These are phyloP conservation scores for Eudorcas thomsonii DNA, from an alignment of 2,113 vertebrate species.

Conservation along the genomic window DNA sequence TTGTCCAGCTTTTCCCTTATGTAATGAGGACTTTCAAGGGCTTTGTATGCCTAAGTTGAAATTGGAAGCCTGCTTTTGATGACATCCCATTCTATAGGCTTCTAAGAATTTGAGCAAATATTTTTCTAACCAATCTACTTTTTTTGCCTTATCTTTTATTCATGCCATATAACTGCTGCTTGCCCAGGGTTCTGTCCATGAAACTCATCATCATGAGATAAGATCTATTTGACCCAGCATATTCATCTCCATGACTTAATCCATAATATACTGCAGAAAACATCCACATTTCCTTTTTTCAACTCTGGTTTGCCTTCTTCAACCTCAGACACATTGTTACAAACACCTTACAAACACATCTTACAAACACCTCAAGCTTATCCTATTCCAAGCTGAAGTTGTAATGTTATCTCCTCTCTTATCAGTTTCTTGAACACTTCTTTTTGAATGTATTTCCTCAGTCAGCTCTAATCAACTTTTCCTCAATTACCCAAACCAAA, in stretches of 20 bases:
- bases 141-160: neutral
- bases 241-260: neutral
- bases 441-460: neutral
- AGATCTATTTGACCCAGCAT: neutral
- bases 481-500: neutral
- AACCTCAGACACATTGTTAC: neutral
- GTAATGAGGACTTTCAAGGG: neutral
- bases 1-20: neutral
- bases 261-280: neutral
- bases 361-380: neutral
- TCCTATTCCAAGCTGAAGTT: neutral
- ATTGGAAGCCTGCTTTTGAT: neutral
- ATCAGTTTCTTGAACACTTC: neutral
- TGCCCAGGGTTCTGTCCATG: neutral
- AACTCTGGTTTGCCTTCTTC: neutral
- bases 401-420: neutral
- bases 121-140: neutral
- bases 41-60: neutral
- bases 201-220: neutral
- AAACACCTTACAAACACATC: neutral
- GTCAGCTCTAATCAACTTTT: neutral
- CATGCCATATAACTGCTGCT: neutral
- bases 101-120: neutral
- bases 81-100: neutral
- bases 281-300: neutral